phyloP scores from a whole-genome alignment of 2,113 vertebrate species.

The Muscicapa adusta region DNA sequence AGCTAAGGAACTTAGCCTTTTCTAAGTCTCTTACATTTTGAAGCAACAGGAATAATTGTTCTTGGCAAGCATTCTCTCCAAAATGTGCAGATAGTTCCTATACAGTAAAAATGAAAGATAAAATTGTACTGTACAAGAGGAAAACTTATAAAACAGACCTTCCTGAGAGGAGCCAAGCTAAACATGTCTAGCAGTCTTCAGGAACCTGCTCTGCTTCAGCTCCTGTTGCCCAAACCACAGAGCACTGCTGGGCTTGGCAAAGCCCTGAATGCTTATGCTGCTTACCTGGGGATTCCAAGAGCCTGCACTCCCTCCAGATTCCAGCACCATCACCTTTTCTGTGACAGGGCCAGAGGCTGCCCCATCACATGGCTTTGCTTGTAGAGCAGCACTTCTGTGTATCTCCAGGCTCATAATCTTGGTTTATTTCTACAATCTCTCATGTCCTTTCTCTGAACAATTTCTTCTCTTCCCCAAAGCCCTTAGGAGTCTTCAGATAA shows the following conservation, averaged over 20 bases:
- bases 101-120: not conserved
- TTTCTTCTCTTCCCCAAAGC: no score
- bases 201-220: not conserved
- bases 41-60: not conserved
- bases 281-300: not conserved
- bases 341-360: not conserved
- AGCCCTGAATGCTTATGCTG: accelerated
- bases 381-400: not conserved
- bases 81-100: constrained; percentile 37
- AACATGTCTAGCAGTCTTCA: not conserved
- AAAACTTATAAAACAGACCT: constrained; percentile 25
- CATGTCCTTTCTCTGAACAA: no score
- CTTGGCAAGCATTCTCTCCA: not conserved
- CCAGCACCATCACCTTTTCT: not conserved
- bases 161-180: not conserved
- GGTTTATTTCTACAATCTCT: not conserved
- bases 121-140: not conserved
- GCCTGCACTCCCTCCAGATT: not conserved
- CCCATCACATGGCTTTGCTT: not conserved
- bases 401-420: not conserved
- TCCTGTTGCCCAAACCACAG: not conserved
- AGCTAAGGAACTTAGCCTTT: not conserved
- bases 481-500: no score
- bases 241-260: not conserved
- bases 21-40: not conserved